Evolutionary conservation across 2,113 vertebrate species (phyloP).

Genomic region (Microcebus tavaratra): DNA sequence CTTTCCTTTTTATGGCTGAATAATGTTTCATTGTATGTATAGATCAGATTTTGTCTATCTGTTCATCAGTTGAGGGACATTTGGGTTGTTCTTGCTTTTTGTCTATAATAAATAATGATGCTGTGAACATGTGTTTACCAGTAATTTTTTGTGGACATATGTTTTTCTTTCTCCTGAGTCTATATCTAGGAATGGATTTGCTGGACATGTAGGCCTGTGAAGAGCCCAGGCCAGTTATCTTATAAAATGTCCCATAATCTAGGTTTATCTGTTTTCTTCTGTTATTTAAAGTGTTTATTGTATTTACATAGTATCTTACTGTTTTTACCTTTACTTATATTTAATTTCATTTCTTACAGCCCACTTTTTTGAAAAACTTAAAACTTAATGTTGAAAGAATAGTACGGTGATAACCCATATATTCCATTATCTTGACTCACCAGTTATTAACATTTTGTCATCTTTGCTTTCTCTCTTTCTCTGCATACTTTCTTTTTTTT

Average conservation of each 20-base stretch:
- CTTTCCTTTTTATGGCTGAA: background rate
- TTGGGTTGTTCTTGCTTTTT: background rate
- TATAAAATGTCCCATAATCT: background rate
- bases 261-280: background rate
- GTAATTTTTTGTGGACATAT: background rate
- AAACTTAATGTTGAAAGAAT: background rate
- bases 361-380: background rate
- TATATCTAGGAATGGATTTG: background rate
- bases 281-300: background rate
- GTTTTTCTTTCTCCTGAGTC: background rate
- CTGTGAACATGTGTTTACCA: background rate
- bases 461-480: background rate
- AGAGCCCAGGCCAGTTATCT: background rate
- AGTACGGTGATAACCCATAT: too few species aligned
- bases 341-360: background rate
- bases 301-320: background rate
- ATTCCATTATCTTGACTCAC: background rate
- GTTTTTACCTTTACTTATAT: background rate
- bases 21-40: background rate
- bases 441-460: background rate
- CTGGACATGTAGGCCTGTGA: background rate
- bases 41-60: background rate
- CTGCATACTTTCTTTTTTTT: background rate
- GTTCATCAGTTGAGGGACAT: background rate
- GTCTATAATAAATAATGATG: background rate